Evolutionary conservation across 2,113 vertebrate species (phyloP), one percentile per base, ranked within the genome.

Genomic region (Cariama cristata): DNA sequence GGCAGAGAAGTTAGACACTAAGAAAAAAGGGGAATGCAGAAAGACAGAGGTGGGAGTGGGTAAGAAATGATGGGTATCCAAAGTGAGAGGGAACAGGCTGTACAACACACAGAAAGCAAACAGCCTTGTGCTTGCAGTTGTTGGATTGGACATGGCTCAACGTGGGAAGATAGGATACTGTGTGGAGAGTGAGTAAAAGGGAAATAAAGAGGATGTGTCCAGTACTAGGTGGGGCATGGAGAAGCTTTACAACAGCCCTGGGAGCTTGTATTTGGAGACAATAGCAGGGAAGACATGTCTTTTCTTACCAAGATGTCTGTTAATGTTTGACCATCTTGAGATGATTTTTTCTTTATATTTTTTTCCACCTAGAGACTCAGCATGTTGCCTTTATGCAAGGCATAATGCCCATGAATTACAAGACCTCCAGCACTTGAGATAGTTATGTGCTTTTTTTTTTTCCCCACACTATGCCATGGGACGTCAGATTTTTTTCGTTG

Each of bases 121-220:
- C 4, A 58, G 30, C 10, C 24, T 52, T 86, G 30, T 60, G 35
- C 13, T 90, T 72, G 24, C 19, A 14, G 24, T 42, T 92, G 42
- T 73, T 66, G 45, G 21, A 4, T 16, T 74, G 26, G n/a, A 58
- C 10, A 13, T 44, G 63, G 18, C 35, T 88, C n/a, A 63, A 0
- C 0, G 0, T 30, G 47, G 42, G 26, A 67, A 42, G 15, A 28
- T 18, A 45, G n/a, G 67, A 17, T 17, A 19, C 26, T 18, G 0
- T 17, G 33, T 83, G 32, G 38, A 30, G 27, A n/a, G 28, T n/a
- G 32, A 32, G 20, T 77, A 44, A 40, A 5, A 19, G 19, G n/a
- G 26, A 88, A 19, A 44, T 22, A 11, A 74, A 84, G 35, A 73
- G 20, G 20, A 32, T 0, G 0, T 55, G 20, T 40, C 12, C 44